Percentiles rank a stretch among this genome's conserved stretches.
Conservation (phyloP, 2,113 vertebrate species). For the Oryctolagus cuniculus region DNA sequence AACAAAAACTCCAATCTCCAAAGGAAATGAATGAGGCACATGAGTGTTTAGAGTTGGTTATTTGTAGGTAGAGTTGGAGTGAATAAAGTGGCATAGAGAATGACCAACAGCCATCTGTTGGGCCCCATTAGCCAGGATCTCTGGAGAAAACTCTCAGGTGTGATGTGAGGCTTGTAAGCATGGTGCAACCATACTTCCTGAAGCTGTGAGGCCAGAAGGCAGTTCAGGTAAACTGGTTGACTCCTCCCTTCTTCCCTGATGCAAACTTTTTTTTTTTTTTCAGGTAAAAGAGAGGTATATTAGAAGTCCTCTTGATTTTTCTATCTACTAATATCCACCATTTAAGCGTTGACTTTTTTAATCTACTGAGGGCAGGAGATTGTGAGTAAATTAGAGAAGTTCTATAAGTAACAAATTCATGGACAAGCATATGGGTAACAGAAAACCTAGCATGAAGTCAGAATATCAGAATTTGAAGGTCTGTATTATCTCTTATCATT, state of each 20-base stretch:
- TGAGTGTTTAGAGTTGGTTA: not conserved
- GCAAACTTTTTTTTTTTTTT: not conserved
- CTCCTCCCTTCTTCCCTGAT: not conserved
- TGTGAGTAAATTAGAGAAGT: not conserved
- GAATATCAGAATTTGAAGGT: conserved; percentile 7
- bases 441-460: not conserved
- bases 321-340: not conserved
- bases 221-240: not conserved
- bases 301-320: conserved; percentile 26
- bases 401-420: not conserved
- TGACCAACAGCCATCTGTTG: too few species aligned
- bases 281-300: not conserved
- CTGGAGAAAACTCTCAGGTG: not conserved
- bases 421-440: not conserved
- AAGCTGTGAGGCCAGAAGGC: not conserved
- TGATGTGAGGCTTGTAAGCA: not conserved
- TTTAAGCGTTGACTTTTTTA: not conserved
- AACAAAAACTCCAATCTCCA: not conserved
- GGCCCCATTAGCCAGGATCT: not conserved
- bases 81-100: not conserved
- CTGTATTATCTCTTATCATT: not conserved
- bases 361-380: not conserved
- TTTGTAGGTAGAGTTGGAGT: not conserved
- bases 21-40: not conserved
- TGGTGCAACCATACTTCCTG: too few species aligned